phyloP scores from a whole-genome alignment of 2,797 vertebrate species.

The Bradypodion ventrale region DNA sequence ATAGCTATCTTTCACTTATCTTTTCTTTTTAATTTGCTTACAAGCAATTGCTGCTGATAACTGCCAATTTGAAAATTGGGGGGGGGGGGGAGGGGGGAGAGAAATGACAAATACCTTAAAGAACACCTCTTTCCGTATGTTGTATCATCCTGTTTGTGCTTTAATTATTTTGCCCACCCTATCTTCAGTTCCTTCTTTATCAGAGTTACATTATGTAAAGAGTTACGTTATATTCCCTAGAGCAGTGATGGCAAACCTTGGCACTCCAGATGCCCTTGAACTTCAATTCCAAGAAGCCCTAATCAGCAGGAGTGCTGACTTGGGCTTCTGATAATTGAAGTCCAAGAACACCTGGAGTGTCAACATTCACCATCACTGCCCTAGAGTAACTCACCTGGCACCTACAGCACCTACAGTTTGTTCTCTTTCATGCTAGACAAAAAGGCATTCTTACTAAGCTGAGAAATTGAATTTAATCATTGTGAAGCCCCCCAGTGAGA shows the following conservation, averaged over 20 bases:
- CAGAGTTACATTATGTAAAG: background rate
- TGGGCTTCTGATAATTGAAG: no score
- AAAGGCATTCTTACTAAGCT: background rate
- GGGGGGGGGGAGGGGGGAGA: no score
- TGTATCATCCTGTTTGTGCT: background rate
- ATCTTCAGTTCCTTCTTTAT: background rate
- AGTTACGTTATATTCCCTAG: no score
- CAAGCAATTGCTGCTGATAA: background rate
- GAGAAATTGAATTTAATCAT: background rate
- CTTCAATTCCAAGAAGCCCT: no score
- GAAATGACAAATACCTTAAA: conserved; percentile 1
- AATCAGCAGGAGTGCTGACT: no score
- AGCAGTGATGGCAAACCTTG: no score
- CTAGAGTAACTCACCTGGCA: background rate
- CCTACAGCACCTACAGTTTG: no score
- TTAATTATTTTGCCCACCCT: background rate
- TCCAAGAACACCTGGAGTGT: no score
- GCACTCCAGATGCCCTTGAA: no score
- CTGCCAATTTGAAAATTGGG: background rate
- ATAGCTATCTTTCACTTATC: background rate
- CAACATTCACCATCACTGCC: no score
- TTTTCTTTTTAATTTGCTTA: background rate
- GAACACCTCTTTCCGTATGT: background rate
- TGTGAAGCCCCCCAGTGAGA: no score
- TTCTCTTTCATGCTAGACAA: background rate